Percentiles rank a stretch among this genome's conserved stretches.
Conservation (phyloP, 1,140 invertebrate species). For the Wiebesia pumilae region DNA sequence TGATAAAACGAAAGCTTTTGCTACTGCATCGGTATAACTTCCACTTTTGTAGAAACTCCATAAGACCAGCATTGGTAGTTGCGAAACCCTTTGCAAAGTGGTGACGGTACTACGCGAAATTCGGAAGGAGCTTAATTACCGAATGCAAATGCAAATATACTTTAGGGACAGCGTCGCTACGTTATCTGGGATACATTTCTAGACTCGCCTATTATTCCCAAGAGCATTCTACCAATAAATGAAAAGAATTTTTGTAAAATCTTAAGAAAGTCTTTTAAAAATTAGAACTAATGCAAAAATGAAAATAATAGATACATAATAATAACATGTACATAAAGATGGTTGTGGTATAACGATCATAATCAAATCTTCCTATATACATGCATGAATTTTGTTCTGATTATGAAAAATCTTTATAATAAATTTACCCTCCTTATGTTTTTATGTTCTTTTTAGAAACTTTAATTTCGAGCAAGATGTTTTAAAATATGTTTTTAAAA, state of each 20-base stretch:
- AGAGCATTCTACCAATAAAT: conserved; percentile 48
- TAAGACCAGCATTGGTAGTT: conserved; percentile 56
- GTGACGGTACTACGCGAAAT: conserved; percentile 56
- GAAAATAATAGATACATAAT: not conserved
- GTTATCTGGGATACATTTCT: conserved; percentile 56
- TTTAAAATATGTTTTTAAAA: no score
- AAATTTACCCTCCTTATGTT: no score
- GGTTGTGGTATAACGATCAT: not conserved
- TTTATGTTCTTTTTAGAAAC: no score
- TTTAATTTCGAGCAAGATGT: no score
- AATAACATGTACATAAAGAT: not conserved
- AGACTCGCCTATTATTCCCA: conserved; percentile 18
- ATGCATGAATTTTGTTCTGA: no score
- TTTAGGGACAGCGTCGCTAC: conserved; percentile 58
- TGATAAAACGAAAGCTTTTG: not conserved
- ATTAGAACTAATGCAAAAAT: not conserved
- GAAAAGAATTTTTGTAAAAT: conserved; percentile 3
- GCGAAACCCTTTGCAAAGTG: conserved; percentile 11
- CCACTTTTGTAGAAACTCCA: conserved; percentile 54
- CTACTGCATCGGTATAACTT: conserved; percentile 7
- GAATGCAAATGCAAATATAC: conserved; percentile 69
- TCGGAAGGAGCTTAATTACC: conserved; percentile 65
- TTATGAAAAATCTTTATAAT: no score
- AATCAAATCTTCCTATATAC: not conserved
- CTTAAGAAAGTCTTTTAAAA: not conserved